Evolutionary conservation across 2,888 invertebrate genomes (phyloP).

Genomic region (Plagodis dolabraria): DNA sequence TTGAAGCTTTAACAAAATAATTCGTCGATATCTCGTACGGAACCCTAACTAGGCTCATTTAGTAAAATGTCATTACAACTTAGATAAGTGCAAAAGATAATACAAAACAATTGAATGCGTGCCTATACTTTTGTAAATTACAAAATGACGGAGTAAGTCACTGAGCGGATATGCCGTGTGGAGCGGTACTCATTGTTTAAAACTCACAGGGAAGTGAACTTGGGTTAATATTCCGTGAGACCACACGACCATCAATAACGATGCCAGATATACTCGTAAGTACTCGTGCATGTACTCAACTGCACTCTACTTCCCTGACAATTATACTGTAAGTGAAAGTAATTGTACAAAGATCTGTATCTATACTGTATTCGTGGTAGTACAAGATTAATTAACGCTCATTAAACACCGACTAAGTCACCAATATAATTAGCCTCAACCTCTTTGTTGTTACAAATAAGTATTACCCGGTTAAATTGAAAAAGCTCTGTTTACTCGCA

Average conservation of each 20-base stretch:
- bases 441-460: no score
- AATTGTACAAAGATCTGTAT: constrained; percentile 6
- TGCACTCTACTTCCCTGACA: constrained; percentile 12
- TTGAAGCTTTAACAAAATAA: no score
- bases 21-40: no score
- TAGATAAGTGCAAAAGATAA: not conserved
- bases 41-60: no score
- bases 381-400: not conserved
- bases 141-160: not conserved
- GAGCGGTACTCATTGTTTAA: constrained; percentile 16
- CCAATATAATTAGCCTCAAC: no score
- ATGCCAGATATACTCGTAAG: constrained; percentile 3
- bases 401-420: no score
- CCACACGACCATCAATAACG: constrained; percentile 5
- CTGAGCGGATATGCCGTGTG: constrained; percentile 5
- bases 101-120: not conserved
- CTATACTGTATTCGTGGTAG: not conserved
- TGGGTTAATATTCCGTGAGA: constrained; percentile 10
- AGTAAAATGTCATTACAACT: not conserved
- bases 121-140: not conserved
- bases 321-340: constrained; percentile 16
- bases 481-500: no score
- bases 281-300: constrained; percentile 1
- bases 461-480: no score
- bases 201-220: constrained; percentile 17